Evolutionary conservation across 2,888 invertebrate species (phyloP).

Genomic region (Thera obeliscata): DNA sequence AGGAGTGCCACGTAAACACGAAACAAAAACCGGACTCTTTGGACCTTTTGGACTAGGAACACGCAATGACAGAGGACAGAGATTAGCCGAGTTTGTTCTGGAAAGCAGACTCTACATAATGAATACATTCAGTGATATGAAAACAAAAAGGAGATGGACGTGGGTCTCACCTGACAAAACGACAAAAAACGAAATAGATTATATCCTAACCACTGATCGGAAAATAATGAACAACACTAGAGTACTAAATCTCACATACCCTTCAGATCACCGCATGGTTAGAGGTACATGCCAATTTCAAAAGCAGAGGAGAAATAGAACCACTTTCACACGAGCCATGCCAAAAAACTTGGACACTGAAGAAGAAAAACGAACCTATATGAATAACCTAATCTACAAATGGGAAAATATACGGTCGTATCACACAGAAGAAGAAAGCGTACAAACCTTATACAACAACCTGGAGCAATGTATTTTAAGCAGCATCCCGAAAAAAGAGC

Average conservation of each 20-base stretch:
- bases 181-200: conserved; percentile 16
- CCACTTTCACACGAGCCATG: neutral
- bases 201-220: neutral
- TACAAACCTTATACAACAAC: conserved; percentile 8
- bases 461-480: neutral
- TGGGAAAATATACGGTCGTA: too few relatives aligned
- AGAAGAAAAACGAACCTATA: neutral
- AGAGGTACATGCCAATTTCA: conserved; percentile 1
- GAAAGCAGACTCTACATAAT: neutral
- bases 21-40: neutral
- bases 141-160: conserved; percentile 13
- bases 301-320: neutral
- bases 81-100: conserved; percentile 2
- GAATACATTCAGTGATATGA: conserved; percentile 7
- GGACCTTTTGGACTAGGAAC: conserved; percentile 8
- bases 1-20: neutral
- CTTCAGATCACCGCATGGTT: conserved; percentile 11
- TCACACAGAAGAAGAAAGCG: neutral
- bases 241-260: neutral
- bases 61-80: conserved; percentile 11
- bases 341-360: neutral
- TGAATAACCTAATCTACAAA: neutral
- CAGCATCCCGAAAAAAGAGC: conserved; percentile 5
- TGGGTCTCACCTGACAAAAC: conserved; percentile 9
- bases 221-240: neutral